Conservation (phyloP, 2,113 vertebrate species). For the Pseudopipra pipra region DNA sequence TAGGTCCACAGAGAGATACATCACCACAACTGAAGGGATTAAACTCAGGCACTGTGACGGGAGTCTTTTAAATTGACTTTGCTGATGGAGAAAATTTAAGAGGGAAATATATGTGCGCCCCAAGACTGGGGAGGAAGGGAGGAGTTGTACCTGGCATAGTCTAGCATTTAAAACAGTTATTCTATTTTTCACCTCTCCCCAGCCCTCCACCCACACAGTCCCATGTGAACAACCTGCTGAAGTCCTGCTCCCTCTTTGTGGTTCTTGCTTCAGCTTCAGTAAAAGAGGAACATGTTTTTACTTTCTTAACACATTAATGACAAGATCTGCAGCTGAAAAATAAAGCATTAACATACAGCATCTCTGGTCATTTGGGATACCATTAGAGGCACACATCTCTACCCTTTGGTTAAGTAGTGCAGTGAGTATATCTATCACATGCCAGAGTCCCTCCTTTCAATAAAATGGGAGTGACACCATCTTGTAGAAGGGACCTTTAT, state of each 20-base stretch:
- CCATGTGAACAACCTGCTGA: not conserved
- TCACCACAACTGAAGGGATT: not conserved
- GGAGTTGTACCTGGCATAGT: not conserved
- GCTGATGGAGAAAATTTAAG: not conserved
- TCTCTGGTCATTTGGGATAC: not conserved
- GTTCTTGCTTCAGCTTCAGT: constrained; percentile 32
- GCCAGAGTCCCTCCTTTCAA: not conserved
- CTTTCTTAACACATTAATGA: constrained; percentile 17
- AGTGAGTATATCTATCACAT: not conserved
- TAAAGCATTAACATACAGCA: not conserved
- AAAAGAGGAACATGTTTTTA: constrained; percentile 28
- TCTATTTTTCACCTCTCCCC: not conserved
- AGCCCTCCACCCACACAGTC: not conserved
- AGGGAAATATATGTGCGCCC: not conserved
- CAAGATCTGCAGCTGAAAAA: not conserved
- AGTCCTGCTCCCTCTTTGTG: constrained; percentile 23
- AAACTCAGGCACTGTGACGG: not conserved
- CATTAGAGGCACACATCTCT: not conserved
- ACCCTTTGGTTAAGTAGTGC: not conserved
- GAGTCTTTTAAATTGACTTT: constrained; percentile 6
- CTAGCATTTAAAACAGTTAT: not conserved
- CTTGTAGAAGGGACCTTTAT: not conserved
- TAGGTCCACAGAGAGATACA: not conserved
- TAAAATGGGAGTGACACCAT: not conserved
- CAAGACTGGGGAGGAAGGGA: not conserved